These are phyloP conservation scores for Papilio glaucus DNA, from an alignment of 1,140 invertebrate genomes.

Conservation along the genomic window DNA sequence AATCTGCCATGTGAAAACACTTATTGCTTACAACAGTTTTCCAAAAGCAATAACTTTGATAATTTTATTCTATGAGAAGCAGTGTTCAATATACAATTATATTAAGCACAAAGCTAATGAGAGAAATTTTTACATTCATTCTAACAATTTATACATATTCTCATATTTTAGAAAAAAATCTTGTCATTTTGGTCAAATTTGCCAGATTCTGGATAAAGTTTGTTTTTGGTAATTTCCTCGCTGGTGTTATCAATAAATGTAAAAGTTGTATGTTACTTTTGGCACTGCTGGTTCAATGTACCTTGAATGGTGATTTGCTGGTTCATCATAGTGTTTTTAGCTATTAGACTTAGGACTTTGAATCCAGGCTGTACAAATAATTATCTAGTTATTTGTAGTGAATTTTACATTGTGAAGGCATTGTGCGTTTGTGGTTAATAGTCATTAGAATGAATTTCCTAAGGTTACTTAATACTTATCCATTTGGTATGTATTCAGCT, in stretches of 20 bases:
- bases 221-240: constrained; percentile 47
- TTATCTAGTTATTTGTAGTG: constrained; percentile 80
- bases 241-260: constrained; percentile 72
- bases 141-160: constrained; percentile 22
- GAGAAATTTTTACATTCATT: constrained; percentile 36
- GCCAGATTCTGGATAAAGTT: constrained; percentile 19
- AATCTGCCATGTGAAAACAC: constrained; percentile 47
- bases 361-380: constrained; percentile 80
- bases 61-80: constrained; percentile 33
- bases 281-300: constrained; percentile 45
- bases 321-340: constrained; percentile 75
- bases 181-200: constrained; percentile 34
- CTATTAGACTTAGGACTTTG: constrained; percentile 78
- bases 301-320: constrained; percentile 53
- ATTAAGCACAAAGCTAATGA: constrained; percentile 41
- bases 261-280: constrained; percentile 39
- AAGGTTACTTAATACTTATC: constrained; percentile 70
- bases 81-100: constrained; percentile 38
- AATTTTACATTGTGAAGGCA: constrained; percentile 76
- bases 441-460: constrained; percentile 70
- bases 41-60: constrained; percentile 62
- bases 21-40: constrained; percentile 74
- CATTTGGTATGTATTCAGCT: constrained; percentile 55
- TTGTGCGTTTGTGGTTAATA: constrained; percentile 73
- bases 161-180: constrained; percentile 29